A percentile compares a stretch with the other conserved stretches of the same genome.
These are phyloP conservation scores for Agelastica alni DNA, from an alignment of 2,888 invertebrate species.

Conservation along the genomic window DNA sequence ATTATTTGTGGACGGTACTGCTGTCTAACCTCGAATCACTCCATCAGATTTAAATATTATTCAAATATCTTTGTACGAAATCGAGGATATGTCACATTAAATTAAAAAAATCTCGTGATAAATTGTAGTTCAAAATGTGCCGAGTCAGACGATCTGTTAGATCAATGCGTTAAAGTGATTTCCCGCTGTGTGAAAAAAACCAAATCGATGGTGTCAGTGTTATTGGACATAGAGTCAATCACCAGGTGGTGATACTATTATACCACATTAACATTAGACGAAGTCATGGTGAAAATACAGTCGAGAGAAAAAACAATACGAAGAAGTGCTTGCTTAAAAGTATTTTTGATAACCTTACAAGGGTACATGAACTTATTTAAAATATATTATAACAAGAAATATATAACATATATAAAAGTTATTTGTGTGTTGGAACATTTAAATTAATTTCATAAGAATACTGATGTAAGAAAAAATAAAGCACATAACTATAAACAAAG, in stretches of 20 bases:
- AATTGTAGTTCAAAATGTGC: slow-evolving; percentile 36
- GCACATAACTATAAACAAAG: no score
- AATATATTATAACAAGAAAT: no score
- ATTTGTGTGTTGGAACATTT: no score
- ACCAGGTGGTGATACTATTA: slow-evolving; percentile 51
- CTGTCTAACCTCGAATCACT: no score
- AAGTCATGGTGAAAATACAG: slow-evolving; percentile 35
- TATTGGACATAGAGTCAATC: slow-evolving; percentile 43
- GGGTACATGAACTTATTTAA: no score
- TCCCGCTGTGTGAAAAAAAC: slow-evolving; percentile 38
- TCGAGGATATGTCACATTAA: slow-evolving; percentile 17
- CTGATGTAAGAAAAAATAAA: no score
- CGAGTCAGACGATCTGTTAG: slow-evolving; percentile 43
- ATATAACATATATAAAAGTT: no score
- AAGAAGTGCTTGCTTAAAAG: no score
- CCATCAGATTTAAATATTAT: slow-evolving; percentile 9
- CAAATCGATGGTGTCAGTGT: slow-evolving; percentile 44
- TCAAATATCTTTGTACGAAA: slow-evolving; percentile 10
- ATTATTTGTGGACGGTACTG: no score
- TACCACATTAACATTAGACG: slow-evolving; percentile 45
- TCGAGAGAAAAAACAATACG: no score
- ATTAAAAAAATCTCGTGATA: slow-evolving; percentile 36
- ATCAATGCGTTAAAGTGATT: slow-evolving; percentile 36
- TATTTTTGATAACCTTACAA: no score
- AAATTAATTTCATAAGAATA: no score